Evolutionary conservation across 2,797 vertebrate species (phyloP), one percentile per base, ranked within the genome.

Genomic region (Pampus argenteus): DNA sequence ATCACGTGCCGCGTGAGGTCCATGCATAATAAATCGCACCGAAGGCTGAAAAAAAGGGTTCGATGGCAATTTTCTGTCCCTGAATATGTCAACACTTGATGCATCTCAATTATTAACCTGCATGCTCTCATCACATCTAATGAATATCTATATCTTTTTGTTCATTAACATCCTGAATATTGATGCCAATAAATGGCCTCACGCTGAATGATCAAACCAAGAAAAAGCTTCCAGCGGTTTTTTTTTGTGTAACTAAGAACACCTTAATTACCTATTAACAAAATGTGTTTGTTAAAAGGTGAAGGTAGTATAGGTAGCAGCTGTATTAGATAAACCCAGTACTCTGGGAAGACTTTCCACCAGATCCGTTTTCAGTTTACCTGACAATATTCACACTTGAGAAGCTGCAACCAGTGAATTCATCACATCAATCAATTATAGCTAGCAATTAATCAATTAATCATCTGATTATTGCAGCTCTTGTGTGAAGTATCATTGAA

Each of bases 21-120:
- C 66, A 42, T 79, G 76, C 71, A 82, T 87, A 86, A 86, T 78
- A 59, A 76, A 67, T 40, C 26, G 36, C 58, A 58, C 13, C 60
- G 66, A 64, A 29, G 51, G 42, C 66, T 61, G 58, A 4, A 80
- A 68, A 4, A 80, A 68, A 66, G 9, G 18, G 4, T 34, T n/a
- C 29, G 20, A 55, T 66, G 65, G 71, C 66, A 70, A 58, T 77
- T 56, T 82, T 58, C 61, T 50, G 38, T 56, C 38, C 38, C 45
- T 67, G 60, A 71, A 76, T 71, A 38, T 63, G 52, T 78, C 70
- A 76, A 81, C 20, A 69, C 14, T 56, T 74, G 4, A 58, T 54
- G 66, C 50, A 58, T 73, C 71, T 74, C 54, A 44, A 66, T 78
- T 69, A 80, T 78, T 70, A 74, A 74, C 44, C 40, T 44, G 20